Evolutionary conservation across 2,888 invertebrate species (phyloP), one percentile per base, ranked within the genome.

Genomic region (Chloroclystis v-ata): DNA sequence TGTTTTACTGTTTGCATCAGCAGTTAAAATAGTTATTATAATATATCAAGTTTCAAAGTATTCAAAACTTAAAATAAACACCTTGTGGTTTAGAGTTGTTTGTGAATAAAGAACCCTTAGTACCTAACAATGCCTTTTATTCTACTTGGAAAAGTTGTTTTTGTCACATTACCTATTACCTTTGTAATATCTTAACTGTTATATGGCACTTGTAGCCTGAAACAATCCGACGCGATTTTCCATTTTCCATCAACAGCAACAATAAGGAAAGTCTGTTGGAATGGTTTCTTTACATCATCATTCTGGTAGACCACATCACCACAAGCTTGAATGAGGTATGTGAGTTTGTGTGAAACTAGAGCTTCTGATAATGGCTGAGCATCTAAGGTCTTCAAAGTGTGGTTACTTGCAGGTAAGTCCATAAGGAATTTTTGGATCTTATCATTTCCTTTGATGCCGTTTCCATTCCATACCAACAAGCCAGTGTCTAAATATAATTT

Each of bases 401-500:
- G 97, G 59, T 93, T 93, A 12, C 96, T 93, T 0, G 92, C 79
- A 1, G 98, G 97, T 46, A 98, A 82, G 57, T 94, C 94, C 71
- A 94, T 91, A 55, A 95, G 91, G 69, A 96, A 97, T 67, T 95
- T 95, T 66, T 95, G 93, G 46, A 98, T 96, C 52, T 91, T 91
- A 26, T 94, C 94, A 65, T 91, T 93, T 4, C 96, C 96, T 43
- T 89, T 91, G 0, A 94, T 89, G 4, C 94, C 93, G 78, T 96
- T 96, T 20, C 98, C 98, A 86, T 98, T 97, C 97, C 97, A 98
- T 33, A 95, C 92, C 41, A 97, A 82, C n/a, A 93, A 86, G 4
- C 94, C 96, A 14, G 92, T 91, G 35, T 96, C 95, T 61, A 96
- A 84, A 70, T 97, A 98, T 32, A 97, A 81, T 67, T 93, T 93